A percentile compares a stretch with the other conserved stretches of the same genome.
Evolutionary conservation across 2,888 invertebrate genomes (phyloP).

Genomic region (Trachelus stipa): DNA sequence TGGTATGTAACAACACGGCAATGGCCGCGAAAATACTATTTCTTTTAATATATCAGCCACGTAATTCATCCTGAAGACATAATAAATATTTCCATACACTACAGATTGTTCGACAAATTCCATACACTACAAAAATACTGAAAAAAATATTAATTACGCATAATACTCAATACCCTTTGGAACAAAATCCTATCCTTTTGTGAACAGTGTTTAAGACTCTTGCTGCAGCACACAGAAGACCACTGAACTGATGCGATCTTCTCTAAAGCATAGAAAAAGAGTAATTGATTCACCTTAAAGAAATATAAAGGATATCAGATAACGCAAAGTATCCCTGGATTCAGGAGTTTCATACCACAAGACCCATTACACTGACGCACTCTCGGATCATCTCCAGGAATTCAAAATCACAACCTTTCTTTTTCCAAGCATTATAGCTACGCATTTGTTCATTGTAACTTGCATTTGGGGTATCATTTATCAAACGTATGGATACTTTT

Average conservation of each 20-base stretch:
- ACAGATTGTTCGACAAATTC: too few relatives aligned
- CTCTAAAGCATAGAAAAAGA: slow-evolving; percentile 46
- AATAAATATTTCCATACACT: slow-evolving; percentile 9
- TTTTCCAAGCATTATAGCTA: slow-evolving; percentile 51
- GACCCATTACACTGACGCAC: slow-evolving; percentile 51
- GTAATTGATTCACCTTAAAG: not conserved
- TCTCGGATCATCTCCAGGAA: slow-evolving; percentile 56
- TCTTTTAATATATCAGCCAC: slow-evolving; percentile 54
- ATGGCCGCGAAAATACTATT: slow-evolving; percentile 57
- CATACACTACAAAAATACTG: not conserved
- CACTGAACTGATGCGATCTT: slow-evolving; percentile 62
- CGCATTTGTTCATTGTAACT: slow-evolving; percentile 52
- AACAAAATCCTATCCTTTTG: slow-evolving; percentile 47
- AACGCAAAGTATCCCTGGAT: not conserved
- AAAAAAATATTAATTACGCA: not conserved
- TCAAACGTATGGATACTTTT: slow-evolving; percentile 38
- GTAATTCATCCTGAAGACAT: slow-evolving; percentile 46
- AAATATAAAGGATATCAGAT: not conserved
- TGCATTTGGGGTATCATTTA: slow-evolving; percentile 44
- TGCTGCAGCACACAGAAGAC: slow-evolving; percentile 54
- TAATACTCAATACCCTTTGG: slow-evolving; percentile 42
- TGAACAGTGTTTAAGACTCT: slow-evolving; percentile 52
- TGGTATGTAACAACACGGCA: slow-evolving; percentile 50
- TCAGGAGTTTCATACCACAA: slow-evolving; percentile 46
- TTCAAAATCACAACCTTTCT: slow-evolving; percentile 49